Percentiles rank a stretch among this genome's conserved stretches.
These are phyloP conservation scores for Gyrodactylus salaris DNA, from an alignment of 1,140 invertebrate genomes.

Conservation along the genomic window DNA sequence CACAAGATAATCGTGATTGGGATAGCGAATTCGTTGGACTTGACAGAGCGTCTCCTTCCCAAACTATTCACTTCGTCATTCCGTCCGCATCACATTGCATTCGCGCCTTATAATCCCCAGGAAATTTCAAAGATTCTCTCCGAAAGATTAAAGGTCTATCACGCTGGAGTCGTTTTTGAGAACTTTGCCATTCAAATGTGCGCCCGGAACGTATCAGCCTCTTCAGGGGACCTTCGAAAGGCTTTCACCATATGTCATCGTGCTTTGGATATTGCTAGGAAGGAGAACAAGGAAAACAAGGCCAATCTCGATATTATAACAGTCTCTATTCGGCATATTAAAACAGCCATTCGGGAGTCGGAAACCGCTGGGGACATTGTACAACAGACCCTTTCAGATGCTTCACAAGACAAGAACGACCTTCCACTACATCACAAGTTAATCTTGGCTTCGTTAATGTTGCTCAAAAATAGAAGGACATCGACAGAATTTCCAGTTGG, in stretches of 20 bases:
- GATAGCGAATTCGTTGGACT: neutral
- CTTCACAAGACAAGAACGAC: neutral
- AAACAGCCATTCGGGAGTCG: neutral
- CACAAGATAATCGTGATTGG: neutral
- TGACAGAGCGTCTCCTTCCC: neutral
- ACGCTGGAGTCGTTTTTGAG: neutral
- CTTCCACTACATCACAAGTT: neutral
- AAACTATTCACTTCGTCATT: neutral
- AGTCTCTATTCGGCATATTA: neutral
- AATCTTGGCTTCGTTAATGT: neutral
- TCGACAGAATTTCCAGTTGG: neutral
- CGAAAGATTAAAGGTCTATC: neutral
- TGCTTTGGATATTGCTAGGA: neutral
- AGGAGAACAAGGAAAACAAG: neutral
- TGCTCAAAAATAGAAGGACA: neutral
- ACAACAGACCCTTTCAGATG: neutral
- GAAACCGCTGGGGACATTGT: neutral
- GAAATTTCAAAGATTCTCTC: neutral
- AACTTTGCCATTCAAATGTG: neutral
- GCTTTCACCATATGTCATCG: neutral
- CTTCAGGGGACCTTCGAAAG: neutral
- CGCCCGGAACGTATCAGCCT: neutral
- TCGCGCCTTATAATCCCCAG: neutral
- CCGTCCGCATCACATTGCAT: neutral
- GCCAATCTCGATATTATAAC: neutral